A percentile compares a stretch with the other conserved stretches of the same genome.
These are phyloP conservation scores for Smittia sp. DNA, from an alignment of 2,888 invertebrate genomes.

Conservation along the genomic window DNA sequence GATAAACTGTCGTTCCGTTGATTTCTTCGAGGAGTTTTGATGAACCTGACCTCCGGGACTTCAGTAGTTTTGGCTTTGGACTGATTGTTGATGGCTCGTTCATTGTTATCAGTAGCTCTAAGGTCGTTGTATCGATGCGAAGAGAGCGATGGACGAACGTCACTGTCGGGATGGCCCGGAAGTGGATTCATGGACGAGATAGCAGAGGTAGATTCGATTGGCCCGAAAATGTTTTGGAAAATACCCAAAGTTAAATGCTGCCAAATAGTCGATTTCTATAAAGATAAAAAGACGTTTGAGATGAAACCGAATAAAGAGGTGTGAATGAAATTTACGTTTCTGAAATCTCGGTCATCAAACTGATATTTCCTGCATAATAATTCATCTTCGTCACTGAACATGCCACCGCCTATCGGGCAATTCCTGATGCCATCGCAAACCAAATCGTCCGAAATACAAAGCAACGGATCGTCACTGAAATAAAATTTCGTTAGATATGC, in stretches of 20 bases:
- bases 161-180: slow-evolving; percentile 18
- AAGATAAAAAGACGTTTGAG: background rate
- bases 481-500: background rate
- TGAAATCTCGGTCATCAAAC: slow-evolving; percentile 23
- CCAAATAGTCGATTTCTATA: slow-evolving; percentile 45
- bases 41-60: slow-evolving; percentile 39
- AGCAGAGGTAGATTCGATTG: slow-evolving; percentile 44
- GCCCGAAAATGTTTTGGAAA: slow-evolving; percentile 51
- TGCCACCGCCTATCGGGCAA: slow-evolving; percentile 64
- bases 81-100: slow-evolving; percentile 12
- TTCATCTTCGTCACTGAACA: slow-evolving; percentile 55
- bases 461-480: slow-evolving; percentile 50
- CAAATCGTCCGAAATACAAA: slow-evolving; percentile 65
- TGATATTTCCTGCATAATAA: slow-evolving; percentile 46
- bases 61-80: slow-evolving; percentile 40
- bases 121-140: slow-evolving; percentile 33
- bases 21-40: slow-evolving; percentile 43
- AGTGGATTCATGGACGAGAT: slow-evolving; percentile 26
- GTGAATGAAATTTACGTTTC: slow-evolving; percentile 15
- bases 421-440: slow-evolving; percentile 66
- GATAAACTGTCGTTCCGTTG: slow-evolving; percentile 60
- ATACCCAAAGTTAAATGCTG: slow-evolving; percentile 52
- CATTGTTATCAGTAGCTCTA: slow-evolving; percentile 10
- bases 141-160: slow-evolving; percentile 19
- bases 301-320: background rate